phyloP scores from a whole-genome alignment of 2,888 invertebrate genomes.

The Teinopalpus imperialis region DNA sequence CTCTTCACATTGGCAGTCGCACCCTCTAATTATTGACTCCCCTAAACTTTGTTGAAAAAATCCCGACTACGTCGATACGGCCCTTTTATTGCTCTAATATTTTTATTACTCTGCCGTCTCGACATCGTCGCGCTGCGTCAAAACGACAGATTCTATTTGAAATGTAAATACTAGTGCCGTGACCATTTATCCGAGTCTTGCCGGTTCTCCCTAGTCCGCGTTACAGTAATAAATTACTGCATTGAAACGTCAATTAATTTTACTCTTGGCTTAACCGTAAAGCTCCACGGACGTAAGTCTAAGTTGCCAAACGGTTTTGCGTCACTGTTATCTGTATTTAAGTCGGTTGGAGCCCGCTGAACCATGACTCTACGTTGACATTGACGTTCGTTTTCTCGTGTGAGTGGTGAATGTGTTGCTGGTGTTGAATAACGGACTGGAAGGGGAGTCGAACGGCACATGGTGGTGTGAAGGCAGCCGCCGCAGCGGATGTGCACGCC shows the following conservation, averaged over 20 bases:
- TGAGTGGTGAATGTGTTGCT: slow-evolving; percentile 62
- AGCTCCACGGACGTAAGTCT: slow-evolving; percentile 29
- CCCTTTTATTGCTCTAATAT: slow-evolving; percentile 64
- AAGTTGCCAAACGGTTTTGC: slow-evolving; percentile 60
- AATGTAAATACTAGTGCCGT: slow-evolving; percentile 26
- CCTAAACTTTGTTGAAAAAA: slow-evolving; percentile 73
- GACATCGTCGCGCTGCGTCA: slow-evolving; percentile 29
- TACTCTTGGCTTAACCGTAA: slow-evolving; percentile 37
- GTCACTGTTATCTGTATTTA: slow-evolving; percentile 60
- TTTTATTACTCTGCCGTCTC: slow-evolving; percentile 57
- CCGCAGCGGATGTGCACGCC: slow-evolving; percentile 78
- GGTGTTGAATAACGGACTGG: slow-evolving; percentile 40
- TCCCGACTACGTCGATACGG: slow-evolving; percentile 56
- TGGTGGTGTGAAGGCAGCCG: slow-evolving; percentile 44
- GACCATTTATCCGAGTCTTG: slow-evolving; percentile 23
- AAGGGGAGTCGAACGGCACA: slow-evolving; percentile 35
- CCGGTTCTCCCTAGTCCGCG: slow-evolving; percentile 16
- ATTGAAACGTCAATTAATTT: slow-evolving; percentile 45
- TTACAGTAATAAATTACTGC: slow-evolving; percentile 38
- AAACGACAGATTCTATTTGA: slow-evolving; percentile 28
- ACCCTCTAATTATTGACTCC: slow-evolving; percentile 80
- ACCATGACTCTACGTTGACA: slow-evolving; percentile 73
- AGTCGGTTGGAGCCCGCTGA: slow-evolving; percentile 61
- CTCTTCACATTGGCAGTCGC: slow-evolving; percentile 68
- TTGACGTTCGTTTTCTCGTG: slow-evolving; percentile 51